Conservation (phyloP, 2,888 invertebrate species). For the Lepidocyrtoides sp. region DNA sequence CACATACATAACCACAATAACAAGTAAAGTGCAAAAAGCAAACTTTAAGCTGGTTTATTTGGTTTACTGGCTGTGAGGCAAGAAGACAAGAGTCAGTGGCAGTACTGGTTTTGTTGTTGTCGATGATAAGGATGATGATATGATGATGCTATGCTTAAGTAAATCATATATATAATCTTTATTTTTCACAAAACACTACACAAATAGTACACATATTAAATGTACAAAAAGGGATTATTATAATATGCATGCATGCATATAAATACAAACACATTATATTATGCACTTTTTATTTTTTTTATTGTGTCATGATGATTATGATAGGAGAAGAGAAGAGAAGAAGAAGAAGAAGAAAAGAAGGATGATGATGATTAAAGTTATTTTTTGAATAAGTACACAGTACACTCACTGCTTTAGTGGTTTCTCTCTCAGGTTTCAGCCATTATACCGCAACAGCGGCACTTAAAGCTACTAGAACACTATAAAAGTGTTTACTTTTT, state of each 20-base stretch:
- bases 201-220: conserved; percentile 31
- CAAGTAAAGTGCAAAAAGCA: conserved; percentile 26
- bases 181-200: conserved; percentile 40
- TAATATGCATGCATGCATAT: conserved; percentile 19
- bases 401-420: background rate
- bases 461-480: no score
- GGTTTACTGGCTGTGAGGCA: conserved; percentile 20
- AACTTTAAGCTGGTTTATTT: conserved; percentile 68
- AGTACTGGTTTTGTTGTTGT: conserved; percentile 71
- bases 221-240: conserved; percentile 4
- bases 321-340: background rate
- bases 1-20: background rate
- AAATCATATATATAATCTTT: conserved; percentile 45
- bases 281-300: conserved; percentile 74
- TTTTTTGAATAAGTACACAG: no score
- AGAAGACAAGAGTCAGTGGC: background rate
- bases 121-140: background rate
- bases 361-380: conserved; percentile 7
- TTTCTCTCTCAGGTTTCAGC: background rate
- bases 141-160: conserved; percentile 33
- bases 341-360: conserved; percentile 32
- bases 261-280: conserved; percentile 24
- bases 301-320: conserved; percentile 75
- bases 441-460: no score
- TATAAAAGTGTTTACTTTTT: background rate